These are phyloP conservation scores for Monochamus alternatus DNA, from an alignment of 2,888 invertebrate genomes.

Conservation along the genomic window DNA sequence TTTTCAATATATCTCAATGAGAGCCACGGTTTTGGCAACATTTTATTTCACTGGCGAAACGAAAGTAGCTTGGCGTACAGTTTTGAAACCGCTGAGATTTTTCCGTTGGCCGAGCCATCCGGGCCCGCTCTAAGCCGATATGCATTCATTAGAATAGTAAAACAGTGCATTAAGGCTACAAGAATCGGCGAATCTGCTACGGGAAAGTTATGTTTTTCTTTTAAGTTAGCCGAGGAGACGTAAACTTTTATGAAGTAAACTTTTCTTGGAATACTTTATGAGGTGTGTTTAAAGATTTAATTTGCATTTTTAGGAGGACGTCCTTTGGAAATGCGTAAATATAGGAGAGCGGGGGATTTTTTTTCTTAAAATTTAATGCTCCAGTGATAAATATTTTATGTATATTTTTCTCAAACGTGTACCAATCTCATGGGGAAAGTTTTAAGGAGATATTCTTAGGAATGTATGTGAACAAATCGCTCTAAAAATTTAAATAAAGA, in stretches of 20 bases:
- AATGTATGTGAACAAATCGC: too few species aligned
- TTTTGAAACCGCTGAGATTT: slow-evolving; percentile 43
- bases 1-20: too few species aligned
- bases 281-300: slow-evolving; percentile 64
- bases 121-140: slow-evolving; percentile 64
- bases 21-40: too few species aligned
- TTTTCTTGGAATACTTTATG: slow-evolving; percentile 61
- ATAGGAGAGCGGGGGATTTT: neutral
- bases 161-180: slow-evolving; percentile 65
- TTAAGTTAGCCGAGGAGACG: slow-evolving; percentile 63
- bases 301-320: slow-evolving; percentile 59
- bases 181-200: slow-evolving; percentile 62
- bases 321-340: slow-evolving; percentile 48
- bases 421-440: too few species aligned
- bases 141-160: slow-evolving; percentile 69
- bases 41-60: too few species aligned
- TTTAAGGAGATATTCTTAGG: too few species aligned
- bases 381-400: neutral
- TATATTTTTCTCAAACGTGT: neutral
- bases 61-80: slow-evolving; percentile 15
- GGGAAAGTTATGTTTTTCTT: slow-evolving; percentile 67
- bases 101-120: slow-evolving; percentile 37
- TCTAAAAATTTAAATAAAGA: too few species aligned
- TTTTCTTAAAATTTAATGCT: neutral
- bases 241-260: slow-evolving; percentile 65